Evolutionary conservation across 2,113 vertebrate genomes (phyloP).

Genomic region (Aspidoscelis tigris): DNA sequence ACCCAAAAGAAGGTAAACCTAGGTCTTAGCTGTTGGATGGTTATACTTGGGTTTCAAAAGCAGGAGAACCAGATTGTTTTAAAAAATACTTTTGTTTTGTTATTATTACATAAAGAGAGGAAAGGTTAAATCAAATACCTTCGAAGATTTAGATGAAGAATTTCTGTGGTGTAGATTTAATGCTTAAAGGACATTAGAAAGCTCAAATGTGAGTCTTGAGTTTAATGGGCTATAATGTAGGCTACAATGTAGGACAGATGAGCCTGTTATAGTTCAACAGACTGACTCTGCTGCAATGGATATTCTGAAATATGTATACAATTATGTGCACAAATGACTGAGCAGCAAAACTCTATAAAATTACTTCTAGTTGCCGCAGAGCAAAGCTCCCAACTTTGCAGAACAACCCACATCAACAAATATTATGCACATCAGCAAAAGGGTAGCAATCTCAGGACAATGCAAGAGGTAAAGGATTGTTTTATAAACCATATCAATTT

Average conservation of each 20-base stretch:
- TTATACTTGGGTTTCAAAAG: conserved; percentile 1
- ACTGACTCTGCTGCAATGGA: accelerated
- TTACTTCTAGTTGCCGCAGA: background rate
- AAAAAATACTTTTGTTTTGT: conserved; percentile 17
- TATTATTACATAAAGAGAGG: conserved; percentile 33
- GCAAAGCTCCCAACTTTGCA: background rate
- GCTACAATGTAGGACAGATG: background rate
- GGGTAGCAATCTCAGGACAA: too few relatives aligned
- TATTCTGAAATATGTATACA: conserved; percentile 15
- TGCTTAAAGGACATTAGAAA: conserved; percentile 12
- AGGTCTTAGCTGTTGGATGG: conserved; percentile 29
- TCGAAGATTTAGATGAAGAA: background rate
- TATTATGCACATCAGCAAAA: too few relatives aligned
- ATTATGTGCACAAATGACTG: background rate
- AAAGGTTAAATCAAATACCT: conserved; percentile 10
- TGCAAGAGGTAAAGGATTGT: too few relatives aligned
- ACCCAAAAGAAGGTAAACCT: background rate
- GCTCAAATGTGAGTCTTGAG: background rate
- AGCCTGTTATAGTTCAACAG: background rate
- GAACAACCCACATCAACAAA: too few relatives aligned
- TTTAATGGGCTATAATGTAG: background rate
- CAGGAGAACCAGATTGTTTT: background rate
- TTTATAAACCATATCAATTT: too few relatives aligned
- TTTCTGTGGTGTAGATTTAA: background rate
- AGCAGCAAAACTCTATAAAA: background rate